Evolutionary conservation across 2,888 invertebrate species (phyloP).

Genomic region (Ophioninae sp.): DNA sequence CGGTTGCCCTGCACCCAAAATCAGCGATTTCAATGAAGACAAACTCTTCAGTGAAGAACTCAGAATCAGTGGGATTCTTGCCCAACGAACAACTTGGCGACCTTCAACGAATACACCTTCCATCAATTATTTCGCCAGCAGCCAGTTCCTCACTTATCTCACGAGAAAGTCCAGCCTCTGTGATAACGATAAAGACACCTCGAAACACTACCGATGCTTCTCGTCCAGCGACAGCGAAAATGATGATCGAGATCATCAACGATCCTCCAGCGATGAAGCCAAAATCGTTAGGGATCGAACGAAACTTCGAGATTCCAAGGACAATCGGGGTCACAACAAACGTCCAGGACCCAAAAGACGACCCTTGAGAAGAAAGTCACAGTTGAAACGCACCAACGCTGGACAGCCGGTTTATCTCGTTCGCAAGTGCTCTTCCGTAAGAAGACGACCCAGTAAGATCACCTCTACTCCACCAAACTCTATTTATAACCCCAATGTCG

Average conservation of each 20-base stretch:
- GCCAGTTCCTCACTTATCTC: conserved; percentile 75
- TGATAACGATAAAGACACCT: conserved; percentile 31
- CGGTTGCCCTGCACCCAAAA: conserved; percentile 70
- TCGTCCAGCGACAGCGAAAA: conserved; percentile 76
- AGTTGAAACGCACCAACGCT: conserved; percentile 71
- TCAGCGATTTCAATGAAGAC: conserved; percentile 80
- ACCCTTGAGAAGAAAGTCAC: conserved; percentile 77
- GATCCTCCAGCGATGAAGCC: conserved; percentile 40
- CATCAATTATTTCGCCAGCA: conserved; percentile 77
- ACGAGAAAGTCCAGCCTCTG: conserved; percentile 65
- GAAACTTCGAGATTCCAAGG: conserved; percentile 40
- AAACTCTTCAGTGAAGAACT: conserved; percentile 77
- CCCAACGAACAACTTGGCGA: conserved; percentile 69
- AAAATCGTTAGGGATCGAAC: conserved; percentile 38
- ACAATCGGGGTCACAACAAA: conserved; percentile 51
- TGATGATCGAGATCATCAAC: conserved; percentile 51
- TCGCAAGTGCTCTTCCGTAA: conserved; percentile 77
- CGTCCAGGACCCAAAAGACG: conserved; percentile 72
- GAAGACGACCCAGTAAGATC: conserved; percentile 79
- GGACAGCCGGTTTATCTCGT: conserved; percentile 79
- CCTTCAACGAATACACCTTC: conserved; percentile 62
- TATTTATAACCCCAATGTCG: conserved; percentile 22
- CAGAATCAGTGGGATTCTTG: conserved; percentile 69
- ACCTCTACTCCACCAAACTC: background rate
- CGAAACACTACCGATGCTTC: conserved; percentile 68